These are phyloP conservation scores for Oligia strigilis DNA, from an alignment of 2,888 invertebrate genomes.

Conservation along the genomic window DNA sequence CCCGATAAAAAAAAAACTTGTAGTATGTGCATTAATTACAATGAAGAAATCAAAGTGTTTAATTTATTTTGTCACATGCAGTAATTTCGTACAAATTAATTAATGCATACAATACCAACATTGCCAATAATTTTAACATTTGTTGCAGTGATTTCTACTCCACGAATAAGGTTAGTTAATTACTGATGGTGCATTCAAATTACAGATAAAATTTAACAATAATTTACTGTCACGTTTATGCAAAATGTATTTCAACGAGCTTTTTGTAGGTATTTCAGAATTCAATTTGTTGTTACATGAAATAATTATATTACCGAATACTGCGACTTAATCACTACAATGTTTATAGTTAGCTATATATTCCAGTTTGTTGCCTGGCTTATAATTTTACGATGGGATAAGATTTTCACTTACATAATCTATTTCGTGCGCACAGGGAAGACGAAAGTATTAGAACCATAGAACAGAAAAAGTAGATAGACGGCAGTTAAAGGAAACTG, in stretches of 20 bases:
- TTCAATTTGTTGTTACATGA: neutral
- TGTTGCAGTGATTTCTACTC: neutral
- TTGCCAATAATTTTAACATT: neutral
- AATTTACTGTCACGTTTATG: neutral
- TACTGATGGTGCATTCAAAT: constrained; percentile 19
- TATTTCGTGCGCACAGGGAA: neutral
- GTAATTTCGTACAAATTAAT: neutral
- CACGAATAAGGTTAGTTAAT: neutral
- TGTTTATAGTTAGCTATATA: neutral
- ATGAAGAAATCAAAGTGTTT: neutral
- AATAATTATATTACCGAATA: neutral
- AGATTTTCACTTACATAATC: neutral
- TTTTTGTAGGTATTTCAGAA: neutral
- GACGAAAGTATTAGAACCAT: no score
- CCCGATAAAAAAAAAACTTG: neutral
- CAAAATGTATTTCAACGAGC: neutral
- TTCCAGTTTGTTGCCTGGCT: neutral
- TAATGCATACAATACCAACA: neutral
- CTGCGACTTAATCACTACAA: neutral
- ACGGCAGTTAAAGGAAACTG: neutral
- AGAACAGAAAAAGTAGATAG: no score
- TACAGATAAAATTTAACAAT: constrained; percentile 1
- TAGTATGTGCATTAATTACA: neutral
- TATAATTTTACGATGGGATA: neutral
- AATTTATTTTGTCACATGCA: neutral